Conservation (phyloP, 1,140 invertebrate species). For the Planococcus citri region DNA sequence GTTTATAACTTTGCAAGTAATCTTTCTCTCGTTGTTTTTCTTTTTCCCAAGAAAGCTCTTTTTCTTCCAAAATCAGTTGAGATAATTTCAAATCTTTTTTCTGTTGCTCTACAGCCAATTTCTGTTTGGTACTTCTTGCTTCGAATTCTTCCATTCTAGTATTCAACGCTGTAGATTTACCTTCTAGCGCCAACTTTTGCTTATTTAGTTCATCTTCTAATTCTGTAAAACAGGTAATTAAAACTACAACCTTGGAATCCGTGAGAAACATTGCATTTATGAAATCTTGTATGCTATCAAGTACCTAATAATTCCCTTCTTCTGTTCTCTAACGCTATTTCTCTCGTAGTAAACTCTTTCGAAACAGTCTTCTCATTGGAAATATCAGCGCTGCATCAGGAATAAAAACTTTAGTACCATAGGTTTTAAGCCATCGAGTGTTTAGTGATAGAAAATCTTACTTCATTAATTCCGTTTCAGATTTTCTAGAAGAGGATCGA, state of each 20-base stretch:
- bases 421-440: too few relatives aligned
- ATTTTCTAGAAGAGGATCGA: neutral
- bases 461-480: neutral
- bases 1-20: neutral
- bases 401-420: too few relatives aligned
- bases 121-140: neutral
- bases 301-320: neutral
- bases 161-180: neutral
- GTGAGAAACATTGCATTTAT: neutral
- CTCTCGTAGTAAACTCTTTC: neutral
- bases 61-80: neutral
- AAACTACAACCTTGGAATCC: neutral
- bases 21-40: conserved; percentile 11
- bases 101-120: neutral
- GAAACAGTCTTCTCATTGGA: neutral
- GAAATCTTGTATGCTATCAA: neutral
- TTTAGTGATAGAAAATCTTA: too few relatives aligned
- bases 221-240: neutral
- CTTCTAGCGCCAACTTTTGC: neutral
- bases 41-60: neutral
- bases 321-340: neutral
- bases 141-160: neutral
- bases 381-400: neutral
- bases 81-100: conserved; percentile 9
- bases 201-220: neutral